Conservation (phyloP, 2,888 invertebrate genomes). For the Julus scandinavius region DNA sequence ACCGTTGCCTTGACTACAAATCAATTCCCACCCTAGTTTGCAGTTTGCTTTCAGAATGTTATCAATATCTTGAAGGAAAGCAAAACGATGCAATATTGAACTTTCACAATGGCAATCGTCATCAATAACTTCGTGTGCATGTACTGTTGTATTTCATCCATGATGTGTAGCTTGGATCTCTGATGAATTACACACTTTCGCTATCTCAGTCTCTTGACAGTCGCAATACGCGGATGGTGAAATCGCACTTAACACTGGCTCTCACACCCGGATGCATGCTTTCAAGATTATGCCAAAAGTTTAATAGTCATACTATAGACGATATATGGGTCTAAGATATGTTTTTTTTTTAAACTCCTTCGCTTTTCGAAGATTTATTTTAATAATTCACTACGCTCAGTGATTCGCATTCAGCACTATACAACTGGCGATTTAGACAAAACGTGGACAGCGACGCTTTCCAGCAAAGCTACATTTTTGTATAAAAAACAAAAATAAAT, state of each 20-base stretch:
- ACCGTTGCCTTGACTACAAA: conserved; percentile 31
- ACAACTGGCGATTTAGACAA: no score
- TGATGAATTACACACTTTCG: background rate
- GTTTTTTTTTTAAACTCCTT: no score
- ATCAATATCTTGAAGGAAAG: conserved; percentile 13
- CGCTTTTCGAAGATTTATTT: no score
- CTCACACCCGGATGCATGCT: background rate
- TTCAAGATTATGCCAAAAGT: conserved; percentile 15
- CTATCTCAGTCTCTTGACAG: background rate
- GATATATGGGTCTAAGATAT: background rate
- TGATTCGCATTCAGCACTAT: no score
- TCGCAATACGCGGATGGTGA: background rate
- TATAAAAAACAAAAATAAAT: no score
- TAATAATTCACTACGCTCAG: no score
- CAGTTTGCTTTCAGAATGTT: background rate
- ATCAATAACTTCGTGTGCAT: background rate
- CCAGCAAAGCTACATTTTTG: no score
- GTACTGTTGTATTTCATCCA: background rate
- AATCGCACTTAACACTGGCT: background rate
- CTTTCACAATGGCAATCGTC: conserved; percentile 27
- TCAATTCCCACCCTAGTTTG: conserved; percentile 39
- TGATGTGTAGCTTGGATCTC: background rate
- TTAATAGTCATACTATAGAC: background rate
- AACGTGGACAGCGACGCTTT: no score
- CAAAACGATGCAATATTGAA: conserved; percentile 40